phyloP scores from a whole-genome alignment of 2,113 vertebrate species.

The Oxyura jamaicensis region DNA sequence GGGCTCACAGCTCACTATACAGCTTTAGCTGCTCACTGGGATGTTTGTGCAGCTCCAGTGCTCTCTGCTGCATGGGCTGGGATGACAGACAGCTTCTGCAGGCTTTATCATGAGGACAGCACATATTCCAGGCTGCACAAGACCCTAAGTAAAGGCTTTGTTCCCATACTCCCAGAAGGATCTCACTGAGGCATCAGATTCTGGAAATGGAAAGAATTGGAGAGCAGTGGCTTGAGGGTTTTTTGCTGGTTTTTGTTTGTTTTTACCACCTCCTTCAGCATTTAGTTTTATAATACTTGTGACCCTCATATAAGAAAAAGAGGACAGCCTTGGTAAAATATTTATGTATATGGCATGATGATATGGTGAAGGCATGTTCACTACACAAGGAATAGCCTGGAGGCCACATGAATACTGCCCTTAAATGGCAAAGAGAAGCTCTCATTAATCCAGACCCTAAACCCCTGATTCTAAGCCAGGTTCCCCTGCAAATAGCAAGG shows the following conservation, averaged over 20 bases:
- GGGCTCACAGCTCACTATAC: not conserved
- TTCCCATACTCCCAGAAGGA: not conserved
- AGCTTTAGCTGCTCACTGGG: not conserved
- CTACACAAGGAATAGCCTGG: not conserved
- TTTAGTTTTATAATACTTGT: not conserved
- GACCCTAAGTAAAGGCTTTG: not conserved
- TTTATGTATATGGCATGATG: not conserved
- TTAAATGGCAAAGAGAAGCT: not conserved
- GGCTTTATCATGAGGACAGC: not conserved
- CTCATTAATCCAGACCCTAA: not conserved
- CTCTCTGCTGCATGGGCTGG: accelerated
- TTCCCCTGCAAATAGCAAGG: not conserved
- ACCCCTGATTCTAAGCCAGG: not conserved
- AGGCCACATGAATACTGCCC: not conserved
- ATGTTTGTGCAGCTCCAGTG: not conserved
- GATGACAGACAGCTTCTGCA: not conserved
- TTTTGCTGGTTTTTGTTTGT: too few relatives aligned
- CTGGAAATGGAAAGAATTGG: not conserved
- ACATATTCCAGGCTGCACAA: not conserved
- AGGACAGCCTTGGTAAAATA: not conserved
- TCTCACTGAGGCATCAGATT: not conserved
- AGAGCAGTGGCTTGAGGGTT: not conserved
- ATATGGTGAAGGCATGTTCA: not conserved
- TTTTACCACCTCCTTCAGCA: not conserved
- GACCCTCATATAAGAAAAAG: not conserved